phyloP scores from a whole-genome alignment of 2,113 vertebrate genomes.

The Gymnorhina tibicen region DNA sequence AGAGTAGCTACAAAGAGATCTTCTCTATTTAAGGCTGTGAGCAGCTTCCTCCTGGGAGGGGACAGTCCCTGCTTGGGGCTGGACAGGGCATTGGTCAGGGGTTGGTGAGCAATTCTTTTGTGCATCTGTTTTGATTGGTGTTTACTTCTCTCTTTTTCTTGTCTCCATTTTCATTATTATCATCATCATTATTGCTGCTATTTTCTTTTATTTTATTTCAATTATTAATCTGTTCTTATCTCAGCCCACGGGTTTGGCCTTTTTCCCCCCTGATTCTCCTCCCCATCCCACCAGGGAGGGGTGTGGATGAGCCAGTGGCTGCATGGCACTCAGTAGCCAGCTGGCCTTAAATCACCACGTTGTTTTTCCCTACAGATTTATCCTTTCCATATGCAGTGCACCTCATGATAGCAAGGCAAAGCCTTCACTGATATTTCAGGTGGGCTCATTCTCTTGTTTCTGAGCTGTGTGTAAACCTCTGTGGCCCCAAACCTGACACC shows the following conservation, averaged over 20 bases:
- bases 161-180: not conserved
- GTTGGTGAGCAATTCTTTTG: not conserved
- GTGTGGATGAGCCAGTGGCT: not conserved
- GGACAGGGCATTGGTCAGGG: no score
- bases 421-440: not conserved
- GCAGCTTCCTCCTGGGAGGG: not conserved
- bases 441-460: not conserved
- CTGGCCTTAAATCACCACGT: not conserved
- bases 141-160: not conserved
- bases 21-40: not conserved
- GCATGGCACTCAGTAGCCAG: not conserved
- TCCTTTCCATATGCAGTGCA: fast-evolving
- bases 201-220: not conserved
- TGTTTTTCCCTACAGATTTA: not conserved
- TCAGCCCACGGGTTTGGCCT: no score
- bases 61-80: no score
- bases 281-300: not conserved
- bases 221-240: not conserved
- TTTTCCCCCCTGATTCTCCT: not conserved
- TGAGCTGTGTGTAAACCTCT: not conserved
- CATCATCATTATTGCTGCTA: not conserved
- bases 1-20: not conserved
- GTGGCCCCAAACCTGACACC: not conserved
- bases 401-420: not conserved
- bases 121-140: not conserved